Evolutionary conservation across 2,113 vertebrate genomes (phyloP).

Genomic region (Brachypodius melanocephalos): DNA sequence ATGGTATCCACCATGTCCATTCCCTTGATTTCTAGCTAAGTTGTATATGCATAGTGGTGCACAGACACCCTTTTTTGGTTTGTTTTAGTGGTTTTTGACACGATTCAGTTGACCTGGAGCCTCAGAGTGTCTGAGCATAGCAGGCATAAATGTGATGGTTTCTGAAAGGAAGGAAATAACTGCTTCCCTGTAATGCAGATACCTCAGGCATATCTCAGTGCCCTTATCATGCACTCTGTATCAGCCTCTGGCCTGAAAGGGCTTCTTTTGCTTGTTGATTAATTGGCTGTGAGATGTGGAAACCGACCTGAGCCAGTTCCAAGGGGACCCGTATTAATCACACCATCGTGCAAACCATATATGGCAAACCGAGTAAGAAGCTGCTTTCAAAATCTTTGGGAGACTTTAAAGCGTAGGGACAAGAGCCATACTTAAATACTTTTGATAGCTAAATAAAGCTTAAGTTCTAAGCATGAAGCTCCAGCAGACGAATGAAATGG

Average conservation of each 20-base stretch:
- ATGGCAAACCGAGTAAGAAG: not conserved
- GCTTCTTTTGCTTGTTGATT: not conserved
- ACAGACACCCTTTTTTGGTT: not conserved
- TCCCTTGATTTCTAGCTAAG: not conserved
- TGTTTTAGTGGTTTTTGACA: not conserved
- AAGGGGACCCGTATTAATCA: not conserved
- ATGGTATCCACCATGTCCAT: rapidly evolving
- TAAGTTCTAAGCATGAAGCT: not conserved
- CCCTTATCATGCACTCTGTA: not conserved
- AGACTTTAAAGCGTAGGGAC: not conserved
- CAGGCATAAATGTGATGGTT: not conserved
- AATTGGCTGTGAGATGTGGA: constrained; percentile 29
- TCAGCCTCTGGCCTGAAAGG: not conserved
- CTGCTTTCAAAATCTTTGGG: not conserved
- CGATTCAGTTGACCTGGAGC: not conserved
- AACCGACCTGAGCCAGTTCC: constrained; percentile 17
- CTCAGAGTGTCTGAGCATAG: not conserved
- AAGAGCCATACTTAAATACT: constrained; percentile 27
- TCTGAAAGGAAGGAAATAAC: not conserved
- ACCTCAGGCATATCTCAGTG: not conserved
- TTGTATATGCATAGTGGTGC: not conserved
- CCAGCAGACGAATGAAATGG: not conserved
- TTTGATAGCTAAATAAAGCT: constrained; percentile 41
- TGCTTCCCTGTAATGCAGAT: not conserved
- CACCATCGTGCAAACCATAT: not conserved